Percentiles rank a stretch among this genome's conserved stretches.
Evolutionary conservation across 23 tunicate genomes (phyloP).

Genomic region (Aplidium turbinatum): DNA sequence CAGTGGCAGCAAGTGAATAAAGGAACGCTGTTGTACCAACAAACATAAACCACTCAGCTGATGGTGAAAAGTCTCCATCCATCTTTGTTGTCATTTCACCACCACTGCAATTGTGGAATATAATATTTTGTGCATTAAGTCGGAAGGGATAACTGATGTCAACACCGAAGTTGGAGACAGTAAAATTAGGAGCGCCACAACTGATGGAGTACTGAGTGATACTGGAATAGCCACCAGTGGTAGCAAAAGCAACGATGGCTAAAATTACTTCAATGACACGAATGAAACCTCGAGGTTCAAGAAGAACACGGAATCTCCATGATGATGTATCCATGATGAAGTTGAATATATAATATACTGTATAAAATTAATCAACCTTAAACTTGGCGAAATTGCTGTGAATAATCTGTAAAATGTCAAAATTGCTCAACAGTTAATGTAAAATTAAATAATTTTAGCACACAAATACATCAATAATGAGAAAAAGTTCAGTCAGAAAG

Average conservation of each 20-base stretch:
- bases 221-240: constrained; percentile 78
- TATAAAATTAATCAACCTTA: too few species aligned
- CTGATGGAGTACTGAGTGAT: not conserved
- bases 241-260: constrained; percentile 98
- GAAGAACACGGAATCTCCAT: constrained; percentile 78
- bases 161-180: not conserved
- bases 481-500: too few species aligned
- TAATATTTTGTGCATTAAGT: constrained; percentile 1
- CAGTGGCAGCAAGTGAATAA: constrained; percentile 54
- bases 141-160: constrained; percentile 55
- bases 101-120: constrained; percentile 28
- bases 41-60: constrained; percentile 94
- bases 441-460: too few species aligned
- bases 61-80: constrained; percentile 89
- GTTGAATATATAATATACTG: too few species aligned
- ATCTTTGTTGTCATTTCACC: not conserved
- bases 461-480: too few species aligned
- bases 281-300: constrained; percentile 98
- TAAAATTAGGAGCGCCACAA: constrained; percentile 17
- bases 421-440: too few species aligned
- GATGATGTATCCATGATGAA: constrained; percentile 63
- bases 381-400: too few species aligned
- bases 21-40: constrained; percentile 93
- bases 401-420: too few species aligned
- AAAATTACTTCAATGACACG: constrained; percentile 81